Conservation (phyloP, 2,113 vertebrate genomes). For the Diadophis punctatus region DNA sequence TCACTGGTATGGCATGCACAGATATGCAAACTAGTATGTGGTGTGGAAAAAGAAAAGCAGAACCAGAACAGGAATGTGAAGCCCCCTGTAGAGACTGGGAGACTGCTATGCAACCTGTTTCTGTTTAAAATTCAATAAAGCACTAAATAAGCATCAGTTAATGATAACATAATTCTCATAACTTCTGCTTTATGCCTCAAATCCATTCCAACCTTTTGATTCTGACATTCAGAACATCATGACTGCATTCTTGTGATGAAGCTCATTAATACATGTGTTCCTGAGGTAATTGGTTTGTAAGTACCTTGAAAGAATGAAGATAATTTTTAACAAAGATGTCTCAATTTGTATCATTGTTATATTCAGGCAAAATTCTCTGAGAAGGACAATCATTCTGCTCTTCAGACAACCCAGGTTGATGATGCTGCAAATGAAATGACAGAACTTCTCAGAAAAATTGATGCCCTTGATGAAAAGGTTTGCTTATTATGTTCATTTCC, state of each 20-base stretch:
- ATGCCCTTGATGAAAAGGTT: conserved; percentile 76
- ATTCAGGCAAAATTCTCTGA: conserved; percentile 74
- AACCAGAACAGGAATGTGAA: not conserved
- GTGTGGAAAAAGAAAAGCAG: not conserved
- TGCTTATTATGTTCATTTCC: conserved; percentile 25
- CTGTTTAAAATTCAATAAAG: not conserved
- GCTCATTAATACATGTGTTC: not conserved
- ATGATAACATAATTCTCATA: not conserved
- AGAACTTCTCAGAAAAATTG: conserved; percentile 68
- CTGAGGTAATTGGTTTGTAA: not conserved
- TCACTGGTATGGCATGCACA: not conserved
- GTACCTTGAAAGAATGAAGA: not conserved
- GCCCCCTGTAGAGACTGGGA: not conserved
- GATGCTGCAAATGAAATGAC: conserved; percentile 68
- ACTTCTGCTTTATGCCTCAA: not conserved
- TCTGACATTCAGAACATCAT: not conserved
- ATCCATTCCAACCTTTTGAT: conserved; percentile 1
- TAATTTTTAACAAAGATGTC: not conserved
- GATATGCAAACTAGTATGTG: not conserved
- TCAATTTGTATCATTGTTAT: conserved; percentile 1
- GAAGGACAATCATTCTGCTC: conserved; percentile 76
- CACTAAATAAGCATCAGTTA: not conserved
- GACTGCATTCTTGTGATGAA: not conserved
- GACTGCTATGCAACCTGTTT: not conserved
- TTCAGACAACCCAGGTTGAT: conserved; percentile 69